Conservation (phyloP, 2,113 vertebrate species). For the Parotia lawesii region DNA sequence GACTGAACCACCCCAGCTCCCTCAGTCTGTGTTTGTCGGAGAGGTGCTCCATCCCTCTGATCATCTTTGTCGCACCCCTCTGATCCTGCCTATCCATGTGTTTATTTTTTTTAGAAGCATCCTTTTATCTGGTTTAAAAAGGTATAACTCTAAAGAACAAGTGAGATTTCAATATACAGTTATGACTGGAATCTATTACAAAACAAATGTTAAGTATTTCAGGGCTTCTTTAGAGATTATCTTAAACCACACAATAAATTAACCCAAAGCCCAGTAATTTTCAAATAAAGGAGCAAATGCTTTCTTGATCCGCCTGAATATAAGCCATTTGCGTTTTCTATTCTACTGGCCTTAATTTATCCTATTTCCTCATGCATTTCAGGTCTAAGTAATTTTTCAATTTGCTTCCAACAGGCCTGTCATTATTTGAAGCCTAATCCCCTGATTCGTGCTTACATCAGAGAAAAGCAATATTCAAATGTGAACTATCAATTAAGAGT, state of each 20-base stretch:
- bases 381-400: constrained; percentile 2
- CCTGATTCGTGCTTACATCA: background rate
- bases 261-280: background rate
- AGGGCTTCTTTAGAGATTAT: constrained; percentile 11
- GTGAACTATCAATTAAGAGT: background rate
- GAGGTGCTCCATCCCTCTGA: background rate
- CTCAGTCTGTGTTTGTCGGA: background rate
- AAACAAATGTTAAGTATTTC: background rate
- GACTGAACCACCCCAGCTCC: background rate
- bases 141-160: background rate
- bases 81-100: background rate
- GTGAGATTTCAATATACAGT: background rate
- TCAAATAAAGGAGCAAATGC: background rate
- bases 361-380: background rate
- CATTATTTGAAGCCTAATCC: constrained; percentile 24
- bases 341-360: background rate
- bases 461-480: background rate
- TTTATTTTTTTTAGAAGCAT: background rate
- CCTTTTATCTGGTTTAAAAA: background rate
- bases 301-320: background rate
- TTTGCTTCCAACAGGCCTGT: background rate
- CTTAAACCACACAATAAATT: background rate
- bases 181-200: background rate
- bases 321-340: background rate
- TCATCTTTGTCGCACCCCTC: background rate